These are phyloP conservation scores for Leptopilina myrica DNA, from an alignment of 2,888 invertebrate species.

Conservation along the genomic window DNA sequence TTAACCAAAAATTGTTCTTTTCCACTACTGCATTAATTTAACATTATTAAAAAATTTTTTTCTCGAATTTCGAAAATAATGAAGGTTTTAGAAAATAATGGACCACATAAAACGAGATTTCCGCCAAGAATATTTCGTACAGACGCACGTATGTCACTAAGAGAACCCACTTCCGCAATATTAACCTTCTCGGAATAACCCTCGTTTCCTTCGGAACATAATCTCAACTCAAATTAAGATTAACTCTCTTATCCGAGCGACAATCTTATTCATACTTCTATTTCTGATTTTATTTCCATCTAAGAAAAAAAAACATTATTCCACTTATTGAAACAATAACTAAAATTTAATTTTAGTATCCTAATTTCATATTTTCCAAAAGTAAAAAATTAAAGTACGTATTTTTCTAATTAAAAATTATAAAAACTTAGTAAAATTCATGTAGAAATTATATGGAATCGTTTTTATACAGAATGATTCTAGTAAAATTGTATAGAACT, in stretches of 20 bases:
- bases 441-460: too few relatives aligned
- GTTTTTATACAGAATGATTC: too few relatives aligned
- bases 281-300: neutral
- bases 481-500: too few relatives aligned
- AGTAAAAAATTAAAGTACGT: too few relatives aligned
- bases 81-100: neutral
- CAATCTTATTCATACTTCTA: neutral
- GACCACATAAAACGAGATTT: slow-evolving; percentile 8
- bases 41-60: too few relatives aligned
- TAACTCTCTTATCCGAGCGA: slow-evolving; percentile 51
- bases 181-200: slow-evolving; percentile 19
- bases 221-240: slow-evolving; percentile 52
- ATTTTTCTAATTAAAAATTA: too few relatives aligned
- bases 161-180: slow-evolving; percentile 30
- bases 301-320: neutral
- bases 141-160: slow-evolving; percentile 17
- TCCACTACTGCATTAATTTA: too few relatives aligned
- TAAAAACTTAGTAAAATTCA: too few relatives aligned
- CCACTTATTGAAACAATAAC: neutral
- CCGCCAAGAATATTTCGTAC: slow-evolving; percentile 8
- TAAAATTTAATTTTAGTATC: too few relatives aligned
- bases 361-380: too few relatives aligned
- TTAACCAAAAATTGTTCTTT: too few relatives aligned
- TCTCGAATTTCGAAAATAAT: too few relatives aligned
- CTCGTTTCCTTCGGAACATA: slow-evolving; percentile 24